phyloP scores from a whole-genome alignment of 2,888 invertebrate genomes.

The Incurvaria masculella region DNA sequence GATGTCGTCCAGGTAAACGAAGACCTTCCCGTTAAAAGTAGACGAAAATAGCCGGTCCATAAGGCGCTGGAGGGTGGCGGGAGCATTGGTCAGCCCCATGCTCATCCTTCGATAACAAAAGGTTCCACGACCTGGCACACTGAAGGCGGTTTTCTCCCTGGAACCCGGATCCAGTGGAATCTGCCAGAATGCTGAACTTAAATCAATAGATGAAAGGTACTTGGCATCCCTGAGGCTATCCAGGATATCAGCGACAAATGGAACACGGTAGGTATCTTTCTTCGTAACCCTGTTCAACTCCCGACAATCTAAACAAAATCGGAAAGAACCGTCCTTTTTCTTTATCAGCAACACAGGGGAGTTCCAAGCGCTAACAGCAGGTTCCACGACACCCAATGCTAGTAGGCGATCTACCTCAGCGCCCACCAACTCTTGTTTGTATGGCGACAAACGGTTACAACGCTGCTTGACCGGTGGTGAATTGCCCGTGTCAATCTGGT shows the following conservation, averaged over 20 bases:
- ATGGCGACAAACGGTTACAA: too few species aligned
- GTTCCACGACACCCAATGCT: too few species aligned
- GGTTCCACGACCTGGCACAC: slow-evolving; percentile 15
- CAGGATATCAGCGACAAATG: slow-evolving; percentile 19
- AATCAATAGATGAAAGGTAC: slow-evolving; percentile 16
- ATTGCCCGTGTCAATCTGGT: too few species aligned
- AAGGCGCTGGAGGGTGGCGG: slow-evolving; percentile 19
- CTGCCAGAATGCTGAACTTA: slow-evolving; percentile 13
- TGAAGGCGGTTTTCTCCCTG: slow-evolving; percentile 10
- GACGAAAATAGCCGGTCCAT: slow-evolving; percentile 14
- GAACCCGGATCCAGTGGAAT: slow-evolving; percentile 1
- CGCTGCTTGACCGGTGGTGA: too few species aligned
- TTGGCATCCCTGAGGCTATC: slow-evolving; percentile 19
- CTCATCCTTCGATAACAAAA: slow-evolving; percentile 13
- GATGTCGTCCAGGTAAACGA: slow-evolving; percentile 17
- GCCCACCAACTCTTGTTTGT: too few species aligned
- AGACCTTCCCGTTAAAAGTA: slow-evolving; percentile 15
- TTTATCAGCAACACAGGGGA: neutral
- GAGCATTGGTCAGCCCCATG: slow-evolving; percentile 16
- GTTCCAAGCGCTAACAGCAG: too few species aligned
- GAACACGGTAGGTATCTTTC: slow-evolving; percentile 13
- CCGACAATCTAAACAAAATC: too few species aligned
- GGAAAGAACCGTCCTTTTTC: too few species aligned
- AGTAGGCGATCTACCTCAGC: too few species aligned
- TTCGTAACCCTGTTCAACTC: too few species aligned